A percentile compares a stretch with the other conserved stretches of the same genome.
phyloP scores from a whole-genome alignment of 2,113 vertebrate species.

The Carollia perspicillata region DNA sequence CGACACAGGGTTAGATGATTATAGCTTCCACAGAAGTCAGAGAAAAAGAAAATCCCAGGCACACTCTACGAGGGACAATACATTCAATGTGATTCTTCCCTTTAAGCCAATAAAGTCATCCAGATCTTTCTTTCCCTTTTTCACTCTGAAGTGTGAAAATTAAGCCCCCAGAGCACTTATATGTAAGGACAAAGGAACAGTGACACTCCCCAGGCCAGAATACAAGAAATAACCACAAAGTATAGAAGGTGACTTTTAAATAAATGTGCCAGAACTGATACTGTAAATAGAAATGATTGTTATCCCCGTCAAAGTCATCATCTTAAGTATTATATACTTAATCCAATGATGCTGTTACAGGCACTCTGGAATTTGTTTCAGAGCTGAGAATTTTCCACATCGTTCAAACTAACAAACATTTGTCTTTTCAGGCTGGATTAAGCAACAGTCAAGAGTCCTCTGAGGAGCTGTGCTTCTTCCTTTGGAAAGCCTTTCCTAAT shows the following conservation, averaged over 20 bases:
- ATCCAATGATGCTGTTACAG: background rate
- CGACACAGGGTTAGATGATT: background rate
- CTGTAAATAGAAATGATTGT: background rate
- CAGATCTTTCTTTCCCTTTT: background rate
- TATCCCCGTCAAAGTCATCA: background rate
- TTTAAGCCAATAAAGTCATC: background rate
- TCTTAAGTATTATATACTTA: background rate
- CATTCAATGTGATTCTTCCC: background rate
- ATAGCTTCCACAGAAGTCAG: background rate
- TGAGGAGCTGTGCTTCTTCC: background rate
- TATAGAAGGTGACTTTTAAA: background rate
- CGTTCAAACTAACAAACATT: background rate
- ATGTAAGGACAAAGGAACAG: background rate
- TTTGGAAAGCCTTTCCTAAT: background rate
- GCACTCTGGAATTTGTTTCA: background rate
- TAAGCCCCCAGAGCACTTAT: background rate
- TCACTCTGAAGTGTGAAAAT: background rate
- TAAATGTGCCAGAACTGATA: slow-evolving; percentile 14
- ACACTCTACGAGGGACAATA: background rate
- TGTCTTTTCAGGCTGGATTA: background rate
- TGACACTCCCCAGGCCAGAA: background rate
- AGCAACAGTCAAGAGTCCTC: background rate
- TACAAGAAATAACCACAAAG: background rate
- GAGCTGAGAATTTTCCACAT: slow-evolving; percentile 3
- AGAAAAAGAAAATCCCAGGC: background rate